phyloP scores from a whole-genome alignment of 2,797 vertebrate species.

The Pipistrellus kuhlii region DNA sequence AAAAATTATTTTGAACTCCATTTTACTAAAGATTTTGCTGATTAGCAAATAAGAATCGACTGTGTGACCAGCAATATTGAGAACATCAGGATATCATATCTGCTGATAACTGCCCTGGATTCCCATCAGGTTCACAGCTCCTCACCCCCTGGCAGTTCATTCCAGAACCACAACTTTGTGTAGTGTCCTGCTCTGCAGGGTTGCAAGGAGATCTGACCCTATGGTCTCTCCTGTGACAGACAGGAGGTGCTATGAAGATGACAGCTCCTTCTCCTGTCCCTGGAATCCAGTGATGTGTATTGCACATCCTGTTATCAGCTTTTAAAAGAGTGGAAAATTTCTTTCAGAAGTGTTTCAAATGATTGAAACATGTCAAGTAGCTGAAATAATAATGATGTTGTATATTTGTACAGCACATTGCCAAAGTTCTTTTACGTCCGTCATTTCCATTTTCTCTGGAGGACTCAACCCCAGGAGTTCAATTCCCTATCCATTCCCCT shows the following conservation, averaged over 20 bases:
- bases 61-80: background rate
- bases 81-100: background rate
- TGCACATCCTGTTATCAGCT: background rate
- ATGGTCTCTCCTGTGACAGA: background rate
- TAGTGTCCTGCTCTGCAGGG: background rate
- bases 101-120: background rate
- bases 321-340: background rate
- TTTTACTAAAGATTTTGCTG: conserved; percentile 21
- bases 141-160: background rate
- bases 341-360: background rate
- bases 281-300: background rate
- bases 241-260: background rate
- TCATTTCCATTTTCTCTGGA: background rate
- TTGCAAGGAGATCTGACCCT: background rate
- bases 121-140: background rate
- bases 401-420: background rate
- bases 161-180: background rate
- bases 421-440: background rate
- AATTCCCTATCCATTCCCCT: background rate
- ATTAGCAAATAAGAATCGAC: background rate
- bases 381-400: background rate
- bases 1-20: background rate
- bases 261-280: background rate
- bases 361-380: background rate
- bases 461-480: background rate